phyloP scores from a whole-genome alignment of 2,113 vertebrate species.

The Cygnus buccinator region DNA sequence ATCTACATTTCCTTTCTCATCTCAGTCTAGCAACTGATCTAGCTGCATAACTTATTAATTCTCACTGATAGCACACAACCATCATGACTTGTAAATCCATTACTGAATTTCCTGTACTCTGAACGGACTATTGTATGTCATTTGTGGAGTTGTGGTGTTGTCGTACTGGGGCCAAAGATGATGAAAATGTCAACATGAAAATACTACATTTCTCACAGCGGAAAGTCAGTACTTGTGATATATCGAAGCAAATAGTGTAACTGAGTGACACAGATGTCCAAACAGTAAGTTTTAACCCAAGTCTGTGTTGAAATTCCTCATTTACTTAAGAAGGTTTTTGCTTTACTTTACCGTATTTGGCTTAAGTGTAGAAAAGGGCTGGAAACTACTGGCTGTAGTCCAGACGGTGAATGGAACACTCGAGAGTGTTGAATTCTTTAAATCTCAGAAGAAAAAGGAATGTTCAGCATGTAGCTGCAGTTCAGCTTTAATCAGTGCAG shows the following conservation, averaged over 20 bases:
- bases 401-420: neutral
- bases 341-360: neutral
- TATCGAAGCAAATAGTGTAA: neutral
- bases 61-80: neutral
- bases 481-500: neutral
- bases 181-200: neutral
- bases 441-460: neutral
- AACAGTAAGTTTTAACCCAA: neutral
- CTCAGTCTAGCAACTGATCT: neutral
- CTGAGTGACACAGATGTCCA: neutral
- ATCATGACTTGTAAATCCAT: neutral
- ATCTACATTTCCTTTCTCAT: neutral
- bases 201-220: neutral
- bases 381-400: neutral
- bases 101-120: neutral
- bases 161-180: neutral
- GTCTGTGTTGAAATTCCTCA: neutral
- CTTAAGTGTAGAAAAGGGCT: neutral
- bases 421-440: neutral
- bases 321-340: neutral
- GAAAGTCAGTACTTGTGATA: neutral
- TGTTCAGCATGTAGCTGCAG: fast-evolving
- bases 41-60: neutral
- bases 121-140: neutral
- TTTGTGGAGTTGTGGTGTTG: neutral